A percentile compares a stretch with the other conserved stretches of the same genome.
These are phyloP conservation scores for Percopsis transmontana DNA, from an alignment of 2,113 vertebrate species.

Conservation along the genomic window DNA sequence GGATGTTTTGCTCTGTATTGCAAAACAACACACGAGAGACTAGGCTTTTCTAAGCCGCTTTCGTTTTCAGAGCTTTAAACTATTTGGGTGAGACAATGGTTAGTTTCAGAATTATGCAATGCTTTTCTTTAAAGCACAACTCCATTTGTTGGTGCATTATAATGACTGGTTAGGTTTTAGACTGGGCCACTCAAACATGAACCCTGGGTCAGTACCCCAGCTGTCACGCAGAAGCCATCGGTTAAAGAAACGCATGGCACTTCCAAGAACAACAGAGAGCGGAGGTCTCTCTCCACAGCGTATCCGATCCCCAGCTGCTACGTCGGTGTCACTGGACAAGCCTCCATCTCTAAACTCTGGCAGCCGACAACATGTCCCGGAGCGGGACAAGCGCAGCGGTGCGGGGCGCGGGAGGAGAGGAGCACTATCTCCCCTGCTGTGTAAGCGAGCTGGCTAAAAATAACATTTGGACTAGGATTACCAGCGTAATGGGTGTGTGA, in stretches of 20 bases:
- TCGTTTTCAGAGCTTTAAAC: too few species aligned
- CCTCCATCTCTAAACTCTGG: conserved; percentile 73
- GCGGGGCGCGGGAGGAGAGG: conserved; percentile 54
- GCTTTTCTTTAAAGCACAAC: too few species aligned
- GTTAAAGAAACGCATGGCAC: conserved; percentile 27
- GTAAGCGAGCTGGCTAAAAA: conserved; percentile 58
- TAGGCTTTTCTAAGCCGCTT: too few species aligned
- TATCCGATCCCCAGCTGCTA: conserved; percentile 43
- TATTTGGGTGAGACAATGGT: too few species aligned
- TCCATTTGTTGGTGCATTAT: too few species aligned
- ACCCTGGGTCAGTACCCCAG: not conserved
- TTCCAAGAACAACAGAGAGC: conserved; percentile 58
- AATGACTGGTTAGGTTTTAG: too few species aligned
- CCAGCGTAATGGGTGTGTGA: conserved; percentile 17
- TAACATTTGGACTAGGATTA: conserved; percentile 49
- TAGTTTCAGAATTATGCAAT: too few species aligned
- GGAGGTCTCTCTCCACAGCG: conserved; percentile 29
- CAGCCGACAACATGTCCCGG: conserved; percentile 69
- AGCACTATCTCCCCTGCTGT: conserved; percentile 38
- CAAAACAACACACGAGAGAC: too few species aligned
- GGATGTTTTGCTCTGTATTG: not conserved
- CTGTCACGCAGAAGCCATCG: conserved; percentile 43
- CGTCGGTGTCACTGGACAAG: conserved; percentile 53
- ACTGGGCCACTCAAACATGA: not conserved
- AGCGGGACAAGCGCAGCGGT: conserved; percentile 6